Conservation (phyloP, 1,140 invertebrate genomes). For the Heliconius congener region DNA sequence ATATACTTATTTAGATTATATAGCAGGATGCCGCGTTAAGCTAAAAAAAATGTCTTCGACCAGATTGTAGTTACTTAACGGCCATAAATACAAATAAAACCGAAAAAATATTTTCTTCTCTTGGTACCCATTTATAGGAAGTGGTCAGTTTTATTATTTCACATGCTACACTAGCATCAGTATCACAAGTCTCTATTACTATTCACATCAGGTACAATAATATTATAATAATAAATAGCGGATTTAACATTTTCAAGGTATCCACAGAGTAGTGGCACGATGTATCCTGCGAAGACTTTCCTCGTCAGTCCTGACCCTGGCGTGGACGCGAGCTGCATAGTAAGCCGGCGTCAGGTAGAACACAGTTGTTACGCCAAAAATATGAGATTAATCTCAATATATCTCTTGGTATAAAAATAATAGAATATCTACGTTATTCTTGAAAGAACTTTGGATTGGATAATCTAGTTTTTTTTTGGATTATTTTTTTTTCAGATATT, state of each 20-base stretch:
- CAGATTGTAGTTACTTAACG: no score
- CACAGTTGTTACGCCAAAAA: background rate
- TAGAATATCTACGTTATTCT: background rate
- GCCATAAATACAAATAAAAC: no score
- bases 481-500: no score
- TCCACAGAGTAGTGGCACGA: background rate
- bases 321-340: background rate
- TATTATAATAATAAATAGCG: background rate
- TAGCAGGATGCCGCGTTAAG: no score
- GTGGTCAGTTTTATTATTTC: background rate
- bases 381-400: background rate
- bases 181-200: background rate
- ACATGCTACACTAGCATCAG: background rate
- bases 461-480: background rate
- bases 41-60: no score
- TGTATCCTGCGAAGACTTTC: background rate
- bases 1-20: no score
- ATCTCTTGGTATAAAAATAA: background rate
- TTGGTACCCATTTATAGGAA: background rate
- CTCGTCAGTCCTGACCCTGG: background rate
- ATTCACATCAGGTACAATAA: background rate
- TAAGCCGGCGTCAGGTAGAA: background rate
- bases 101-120: no score
- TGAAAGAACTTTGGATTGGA: no score
- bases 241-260: background rate